Base-by-base conservation (phyloP, 2,113 vertebrate genomes). In the Onychostruthus taczanowskii region DNA sequence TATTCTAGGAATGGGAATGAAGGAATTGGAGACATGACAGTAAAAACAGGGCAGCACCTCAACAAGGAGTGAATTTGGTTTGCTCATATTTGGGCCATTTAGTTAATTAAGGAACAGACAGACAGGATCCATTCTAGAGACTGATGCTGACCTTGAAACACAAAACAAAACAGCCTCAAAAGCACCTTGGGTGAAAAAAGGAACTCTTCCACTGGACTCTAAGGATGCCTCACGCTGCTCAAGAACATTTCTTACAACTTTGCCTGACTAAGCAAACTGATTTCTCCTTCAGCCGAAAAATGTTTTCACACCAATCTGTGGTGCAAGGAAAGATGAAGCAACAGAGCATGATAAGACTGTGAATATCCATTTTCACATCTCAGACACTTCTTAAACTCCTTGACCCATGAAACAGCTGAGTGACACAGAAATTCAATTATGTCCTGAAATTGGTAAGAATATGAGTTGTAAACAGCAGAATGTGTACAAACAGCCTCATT, bases 321-420 rank as follows among this genome's bases (percentile, higher is more conserved):
- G 83, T 87, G 92, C 52, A 90, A 94, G 67, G 41, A 56, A 84
- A 26, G 80, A 81, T 37, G 56, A 93, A 90, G 86, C 83, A 95
- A 64, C 62, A 92, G 83, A 90, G 61, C 64, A 16, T 41, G 63
- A 8, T 17, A 59, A 64, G 41, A 78, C 6, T 76, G 66, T 61
- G 26, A 93, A 89, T 47, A 89, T 66, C 95, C 88, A 92, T 96
- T 96, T 81, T 95, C 90, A 90, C 87, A 80, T 90, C 76, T 86
- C 72, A 91, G 68, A 37, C 39, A 35, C 31, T 87, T 80, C 69
- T 90, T 64, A 78, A 87, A 67, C 74, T 94, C 72, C 56, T n/a
- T 92, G 73, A 93, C 53, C 89, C 62, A 21, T 79, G 44, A 89
- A 81, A 63, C 10, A 66, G 33, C 44, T 88, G 56, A 47, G 74